phyloP scores from a whole-genome alignment of 2,797 vertebrate species.

The Amblyopsis hoosieri region DNA sequence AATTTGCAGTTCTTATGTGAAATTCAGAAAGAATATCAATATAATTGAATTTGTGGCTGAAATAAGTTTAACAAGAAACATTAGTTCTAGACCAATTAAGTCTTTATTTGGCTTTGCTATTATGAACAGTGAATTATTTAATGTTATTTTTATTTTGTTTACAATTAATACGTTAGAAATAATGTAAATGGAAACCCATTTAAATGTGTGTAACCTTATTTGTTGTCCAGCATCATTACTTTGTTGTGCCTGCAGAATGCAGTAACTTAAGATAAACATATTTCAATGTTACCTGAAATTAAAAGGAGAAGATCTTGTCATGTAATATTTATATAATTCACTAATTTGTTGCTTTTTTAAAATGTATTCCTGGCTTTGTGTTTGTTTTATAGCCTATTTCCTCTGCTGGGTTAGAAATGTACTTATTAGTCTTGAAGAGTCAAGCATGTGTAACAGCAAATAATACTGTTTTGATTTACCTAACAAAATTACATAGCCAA shows the following conservation, averaged over 20 bases:
- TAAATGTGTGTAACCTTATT: too few species aligned
- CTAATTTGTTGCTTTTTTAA: neutral
- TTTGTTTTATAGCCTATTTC: conserved; percentile 4
- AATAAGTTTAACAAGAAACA: neutral
- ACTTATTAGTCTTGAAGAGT: neutral
- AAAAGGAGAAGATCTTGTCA: neutral
- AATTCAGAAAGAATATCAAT: neutral
- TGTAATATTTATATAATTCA: conserved; percentile 1
- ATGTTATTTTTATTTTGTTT: neutral
- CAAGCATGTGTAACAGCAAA: conserved; percentile 24
- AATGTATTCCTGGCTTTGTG: neutral
- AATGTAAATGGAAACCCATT: conserved; percentile 6
- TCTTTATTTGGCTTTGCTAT: too few species aligned
- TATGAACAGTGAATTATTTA: too few species aligned
- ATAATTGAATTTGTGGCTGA: neutral
- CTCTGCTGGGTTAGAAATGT: conserved; percentile 10
- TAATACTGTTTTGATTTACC: conserved; percentile 10
- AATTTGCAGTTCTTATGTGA: conserved; percentile 1
- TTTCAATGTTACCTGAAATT: neutral
- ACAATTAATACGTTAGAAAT: too few species aligned
- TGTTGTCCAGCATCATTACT: too few species aligned
- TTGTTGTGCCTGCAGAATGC: too few species aligned
- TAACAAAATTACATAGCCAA: conserved; percentile 27
- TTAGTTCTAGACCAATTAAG: neutral
- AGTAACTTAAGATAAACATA: too few species aligned